These are phyloP conservation scores for Tupaia chinensis DNA, from an alignment of 2,113 vertebrate genomes.

Conservation along the genomic window DNA sequence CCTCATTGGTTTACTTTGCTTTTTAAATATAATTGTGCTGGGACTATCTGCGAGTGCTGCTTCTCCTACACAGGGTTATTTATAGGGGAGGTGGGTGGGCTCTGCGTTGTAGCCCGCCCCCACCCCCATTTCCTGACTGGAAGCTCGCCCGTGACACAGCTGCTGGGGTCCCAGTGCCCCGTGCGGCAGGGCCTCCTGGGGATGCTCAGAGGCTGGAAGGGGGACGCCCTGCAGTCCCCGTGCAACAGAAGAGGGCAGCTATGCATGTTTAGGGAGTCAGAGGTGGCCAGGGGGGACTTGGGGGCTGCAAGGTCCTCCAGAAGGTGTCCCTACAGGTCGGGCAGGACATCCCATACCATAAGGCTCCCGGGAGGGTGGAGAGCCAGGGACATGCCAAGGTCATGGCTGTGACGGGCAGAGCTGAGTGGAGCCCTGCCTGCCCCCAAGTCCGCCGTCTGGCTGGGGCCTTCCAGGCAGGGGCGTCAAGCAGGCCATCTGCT, in stretches of 20 bases:
- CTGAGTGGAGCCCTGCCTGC: background rate
- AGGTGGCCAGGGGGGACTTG: background rate
- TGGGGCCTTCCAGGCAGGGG: background rate
- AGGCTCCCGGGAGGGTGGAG: background rate
- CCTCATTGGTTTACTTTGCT: conserved; percentile 47
- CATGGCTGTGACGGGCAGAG: background rate
- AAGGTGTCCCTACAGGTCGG: background rate
- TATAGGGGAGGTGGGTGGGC: conserved; percentile 85
- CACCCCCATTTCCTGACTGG: conserved; percentile 55
- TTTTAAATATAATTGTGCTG: conserved; percentile 59
- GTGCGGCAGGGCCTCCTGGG: background rate
- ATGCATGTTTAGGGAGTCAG: background rate
- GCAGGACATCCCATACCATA: background rate
- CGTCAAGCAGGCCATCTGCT: no score
- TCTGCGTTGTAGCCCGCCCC: conserved; percentile 61
- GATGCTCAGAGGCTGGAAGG: background rate
- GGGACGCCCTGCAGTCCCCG: fast-evolving
- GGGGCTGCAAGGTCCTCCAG: background rate
- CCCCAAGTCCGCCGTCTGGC: background rate
- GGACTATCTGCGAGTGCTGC: conserved; percentile 76
- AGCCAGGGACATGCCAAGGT: conserved; percentile 31
- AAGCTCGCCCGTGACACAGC: background rate
- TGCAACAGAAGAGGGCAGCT: background rate
- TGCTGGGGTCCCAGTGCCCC: background rate
- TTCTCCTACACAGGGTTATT: conserved; percentile 86